Evolutionary conservation across 2,797 vertebrate genomes (phyloP).

Genomic region (Tadarida brasiliensis): DNA sequence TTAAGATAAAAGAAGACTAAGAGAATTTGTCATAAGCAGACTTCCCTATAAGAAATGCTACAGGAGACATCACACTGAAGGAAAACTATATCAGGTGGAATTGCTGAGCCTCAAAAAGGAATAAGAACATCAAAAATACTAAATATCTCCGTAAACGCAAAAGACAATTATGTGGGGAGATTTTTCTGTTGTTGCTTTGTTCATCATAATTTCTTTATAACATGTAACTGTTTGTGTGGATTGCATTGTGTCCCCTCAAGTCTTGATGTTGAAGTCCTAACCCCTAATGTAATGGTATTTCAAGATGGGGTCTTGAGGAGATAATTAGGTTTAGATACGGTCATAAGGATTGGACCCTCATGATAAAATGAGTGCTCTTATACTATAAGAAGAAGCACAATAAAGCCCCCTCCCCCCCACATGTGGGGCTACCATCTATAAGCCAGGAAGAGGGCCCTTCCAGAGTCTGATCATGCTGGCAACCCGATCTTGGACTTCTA

Average conservation of each 20-base stretch:
- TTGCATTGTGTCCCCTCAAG: neutral
- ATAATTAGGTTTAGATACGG: neutral
- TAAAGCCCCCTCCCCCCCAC: neutral
- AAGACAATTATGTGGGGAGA: neutral
- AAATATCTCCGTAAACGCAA: neutral
- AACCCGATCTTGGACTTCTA: neutral
- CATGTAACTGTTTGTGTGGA: neutral
- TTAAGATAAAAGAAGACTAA: neutral
- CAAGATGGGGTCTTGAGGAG: neutral
- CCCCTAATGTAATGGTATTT: neutral
- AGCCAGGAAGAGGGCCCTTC: neutral
- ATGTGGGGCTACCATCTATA: neutral
- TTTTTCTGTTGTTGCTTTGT: neutral
- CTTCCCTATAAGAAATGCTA: neutral
- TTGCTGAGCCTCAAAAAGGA: neutral
- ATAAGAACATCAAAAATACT: neutral
- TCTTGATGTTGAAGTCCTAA: neutral
- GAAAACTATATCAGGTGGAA: neutral
- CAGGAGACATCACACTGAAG: neutral
- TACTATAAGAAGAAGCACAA: no score
- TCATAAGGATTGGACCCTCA: neutral
- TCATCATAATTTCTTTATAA: neutral
- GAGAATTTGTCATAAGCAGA: neutral
- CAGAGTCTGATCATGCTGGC: neutral
- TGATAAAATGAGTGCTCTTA: neutral